Percentiles rank a stretch among this genome's conserved stretches.
These are phyloP conservation scores for Sturnira hondurensis DNA, from an alignment of 2,113 vertebrate species.

Conservation along the genomic window DNA sequence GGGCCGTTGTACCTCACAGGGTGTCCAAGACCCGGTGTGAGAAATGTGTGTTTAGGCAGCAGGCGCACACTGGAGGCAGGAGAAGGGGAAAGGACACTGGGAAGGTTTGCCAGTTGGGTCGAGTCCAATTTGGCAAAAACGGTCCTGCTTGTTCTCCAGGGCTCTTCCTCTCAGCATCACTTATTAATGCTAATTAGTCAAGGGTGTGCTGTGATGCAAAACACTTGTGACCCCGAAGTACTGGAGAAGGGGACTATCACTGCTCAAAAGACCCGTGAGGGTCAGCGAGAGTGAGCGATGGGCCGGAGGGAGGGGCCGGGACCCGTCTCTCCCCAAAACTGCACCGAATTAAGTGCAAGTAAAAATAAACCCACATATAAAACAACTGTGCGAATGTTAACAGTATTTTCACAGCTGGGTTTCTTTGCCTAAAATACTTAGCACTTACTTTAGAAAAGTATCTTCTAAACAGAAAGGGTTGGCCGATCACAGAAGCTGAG, in stretches of 20 bases:
- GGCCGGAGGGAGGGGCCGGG: neutral
- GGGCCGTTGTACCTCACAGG: neutral
- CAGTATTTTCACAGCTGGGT: slow-evolving; percentile 69
- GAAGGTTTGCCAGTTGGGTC: slow-evolving; percentile 6
- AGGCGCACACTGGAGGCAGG: neutral
- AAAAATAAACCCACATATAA: slow-evolving; percentile 63
- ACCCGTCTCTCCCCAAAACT: slow-evolving; percentile 50
- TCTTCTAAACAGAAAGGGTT: slow-evolving; percentile 38
- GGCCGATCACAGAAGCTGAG: slow-evolving; percentile 9
- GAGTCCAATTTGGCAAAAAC: slow-evolving; percentile 44
- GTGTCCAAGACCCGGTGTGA: neutral
- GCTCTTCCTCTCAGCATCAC: neutral
- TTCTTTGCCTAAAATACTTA: slow-evolving; percentile 60
- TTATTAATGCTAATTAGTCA: slow-evolving; percentile 40
- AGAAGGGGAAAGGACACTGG: neutral
- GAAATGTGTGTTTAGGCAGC: neutral
- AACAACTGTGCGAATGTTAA: slow-evolving; percentile 49
- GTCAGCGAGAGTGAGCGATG: neutral
- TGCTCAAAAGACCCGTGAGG: slow-evolving; percentile 21
- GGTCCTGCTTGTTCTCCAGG: neutral
- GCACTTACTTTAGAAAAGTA: slow-evolving; percentile 63
- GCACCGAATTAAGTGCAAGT: slow-evolving; percentile 45
- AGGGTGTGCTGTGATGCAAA: slow-evolving; percentile 44
- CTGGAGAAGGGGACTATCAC: neutral
- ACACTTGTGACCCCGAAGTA: neutral